Conservation (phyloP, 2,888 invertebrate genomes). For the Athrips mouffetella region DNA sequence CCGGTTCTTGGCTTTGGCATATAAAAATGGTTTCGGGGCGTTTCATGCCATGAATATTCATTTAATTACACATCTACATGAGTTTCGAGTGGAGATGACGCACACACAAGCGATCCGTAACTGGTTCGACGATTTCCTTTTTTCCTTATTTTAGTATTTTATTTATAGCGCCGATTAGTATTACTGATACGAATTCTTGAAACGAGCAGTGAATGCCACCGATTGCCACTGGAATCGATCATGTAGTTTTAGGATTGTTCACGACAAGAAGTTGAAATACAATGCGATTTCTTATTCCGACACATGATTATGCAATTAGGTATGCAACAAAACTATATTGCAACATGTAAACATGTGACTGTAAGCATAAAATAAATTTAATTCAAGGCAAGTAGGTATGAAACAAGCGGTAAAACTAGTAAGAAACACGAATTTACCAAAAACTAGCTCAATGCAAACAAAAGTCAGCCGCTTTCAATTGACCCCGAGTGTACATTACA, state of each 20-base stretch:
- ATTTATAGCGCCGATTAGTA: constrained; percentile 48
- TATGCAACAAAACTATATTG: too few species aligned
- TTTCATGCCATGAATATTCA: constrained; percentile 63
- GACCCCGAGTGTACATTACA: constrained; percentile 33
- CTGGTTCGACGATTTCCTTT: constrained; percentile 43
- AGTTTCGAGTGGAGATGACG: constrained; percentile 52
- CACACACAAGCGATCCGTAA: constrained; percentile 46
- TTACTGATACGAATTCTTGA: constrained; percentile 36
- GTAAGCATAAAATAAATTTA: too few species aligned
- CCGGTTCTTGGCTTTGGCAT: constrained; percentile 55
- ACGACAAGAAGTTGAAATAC: constrained; percentile 15
- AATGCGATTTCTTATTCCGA: constrained; percentile 17
- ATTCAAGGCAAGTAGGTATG: constrained; percentile 13
- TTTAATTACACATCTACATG: constrained; percentile 53
- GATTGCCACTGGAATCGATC: constrained; percentile 23
- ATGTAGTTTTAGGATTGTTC: constrained; percentile 27
- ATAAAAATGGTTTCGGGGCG: constrained; percentile 57
- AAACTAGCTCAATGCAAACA: too few species aligned
- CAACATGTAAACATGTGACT: too few species aligned
- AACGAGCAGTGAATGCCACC: constrained; percentile 27
- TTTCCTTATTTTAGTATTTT: constrained; percentile 31
- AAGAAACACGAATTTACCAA: too few species aligned
- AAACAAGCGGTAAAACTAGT: too few species aligned
- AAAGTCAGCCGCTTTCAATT: constrained; percentile 31
- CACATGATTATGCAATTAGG: constrained; percentile 26